Conservation (phyloP, 2,888 invertebrate species). For the Hypomecis punctinalis region DNA sequence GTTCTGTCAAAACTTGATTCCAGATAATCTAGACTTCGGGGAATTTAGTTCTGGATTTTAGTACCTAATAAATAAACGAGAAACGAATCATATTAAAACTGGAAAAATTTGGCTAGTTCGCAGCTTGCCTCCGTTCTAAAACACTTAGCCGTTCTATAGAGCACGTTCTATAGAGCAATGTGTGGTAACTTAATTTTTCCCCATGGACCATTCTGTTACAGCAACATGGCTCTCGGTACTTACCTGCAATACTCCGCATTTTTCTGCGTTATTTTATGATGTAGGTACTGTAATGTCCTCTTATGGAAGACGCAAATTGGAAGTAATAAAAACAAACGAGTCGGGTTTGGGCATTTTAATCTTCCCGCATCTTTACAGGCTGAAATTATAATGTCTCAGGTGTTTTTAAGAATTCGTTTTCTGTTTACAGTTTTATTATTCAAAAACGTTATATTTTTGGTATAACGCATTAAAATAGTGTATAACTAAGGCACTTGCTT, state of each 20-base stretch:
- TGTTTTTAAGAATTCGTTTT: conserved; percentile 26
- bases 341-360: conserved; percentile 31
- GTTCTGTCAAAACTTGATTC: too few relatives aligned
- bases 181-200: not conserved
- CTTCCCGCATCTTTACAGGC: conserved; percentile 26
- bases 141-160: too few relatives aligned
- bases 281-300: conserved; percentile 17
- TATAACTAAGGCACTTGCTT: too few relatives aligned
- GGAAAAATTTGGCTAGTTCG: too few relatives aligned
- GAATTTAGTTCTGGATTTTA: too few relatives aligned
- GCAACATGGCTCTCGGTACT: not conserved
- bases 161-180: too few relatives aligned
- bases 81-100: too few relatives aligned
- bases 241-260: conserved; percentile 3
- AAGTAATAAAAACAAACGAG: conserved; percentile 31
- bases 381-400: conserved; percentile 31
- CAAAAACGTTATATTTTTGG: not conserved
- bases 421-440: conserved; percentile 16
- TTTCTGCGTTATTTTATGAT: conserved; percentile 10
- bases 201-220: not conserved
- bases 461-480: too few relatives aligned
- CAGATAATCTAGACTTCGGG: too few relatives aligned
- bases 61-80: too few relatives aligned
- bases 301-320: conserved; percentile 22
- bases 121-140: too few relatives aligned